Evolutionary conservation across 2,888 invertebrate species (phyloP).

Genomic region (Acanthoscelides obtectus): DNA sequence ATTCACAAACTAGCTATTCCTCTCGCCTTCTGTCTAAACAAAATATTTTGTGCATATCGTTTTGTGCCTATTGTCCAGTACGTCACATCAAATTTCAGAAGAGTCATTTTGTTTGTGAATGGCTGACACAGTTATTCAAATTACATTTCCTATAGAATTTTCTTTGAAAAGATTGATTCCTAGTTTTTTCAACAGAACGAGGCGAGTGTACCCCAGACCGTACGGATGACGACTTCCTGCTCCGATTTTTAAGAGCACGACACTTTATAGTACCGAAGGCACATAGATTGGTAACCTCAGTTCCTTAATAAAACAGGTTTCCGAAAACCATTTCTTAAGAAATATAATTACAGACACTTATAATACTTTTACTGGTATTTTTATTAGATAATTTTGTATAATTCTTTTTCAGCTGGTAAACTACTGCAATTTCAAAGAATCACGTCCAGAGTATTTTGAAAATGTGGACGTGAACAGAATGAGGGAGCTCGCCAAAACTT

Average conservation of each 20-base stretch:
- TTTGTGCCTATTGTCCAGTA: too few species aligned
- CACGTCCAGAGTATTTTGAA: conserved; percentile 60
- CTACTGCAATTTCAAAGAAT: conserved; percentile 66
- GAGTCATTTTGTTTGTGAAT: too few species aligned
- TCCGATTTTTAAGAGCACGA: conserved; percentile 68
- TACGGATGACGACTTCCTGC: conserved; percentile 66
- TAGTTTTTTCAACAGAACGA: conserved; percentile 51
- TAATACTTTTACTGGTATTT: not conserved
- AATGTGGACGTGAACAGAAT: conserved; percentile 61
- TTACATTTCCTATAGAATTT: not conserved
- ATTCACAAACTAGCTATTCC: too few species aligned
- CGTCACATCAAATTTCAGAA: too few species aligned
- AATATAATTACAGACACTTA: too few species aligned
- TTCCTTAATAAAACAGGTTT: not conserved
- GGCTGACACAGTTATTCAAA: not conserved
- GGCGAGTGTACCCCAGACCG: conserved; percentile 67
- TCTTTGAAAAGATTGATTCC: too few species aligned
- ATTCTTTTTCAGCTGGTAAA: conserved; percentile 59
- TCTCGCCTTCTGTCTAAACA: too few species aligned
- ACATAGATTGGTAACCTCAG: conserved; percentile 62
- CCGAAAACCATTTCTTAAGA: too few species aligned
- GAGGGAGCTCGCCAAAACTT: conserved; percentile 58
- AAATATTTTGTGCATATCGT: too few species aligned
- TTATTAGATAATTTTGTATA: not conserved
- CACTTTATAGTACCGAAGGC: conserved; percentile 65